phyloP scores from a whole-genome alignment of 2,888 invertebrate genomes.

The Sinohyriopsis cumingii region DNA sequence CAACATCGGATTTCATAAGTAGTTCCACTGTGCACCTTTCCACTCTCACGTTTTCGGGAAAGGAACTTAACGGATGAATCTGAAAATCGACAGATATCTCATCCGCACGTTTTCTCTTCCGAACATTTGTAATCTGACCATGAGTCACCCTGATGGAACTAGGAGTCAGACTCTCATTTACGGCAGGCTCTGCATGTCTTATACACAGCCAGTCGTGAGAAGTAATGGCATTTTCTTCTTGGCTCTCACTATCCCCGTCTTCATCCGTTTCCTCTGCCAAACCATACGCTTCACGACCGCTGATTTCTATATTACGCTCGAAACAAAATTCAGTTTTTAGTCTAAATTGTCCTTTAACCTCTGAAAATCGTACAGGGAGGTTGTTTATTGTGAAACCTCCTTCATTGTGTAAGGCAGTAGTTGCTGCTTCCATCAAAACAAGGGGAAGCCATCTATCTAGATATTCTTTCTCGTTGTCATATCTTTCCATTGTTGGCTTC shows the following conservation, averaged over 20 bases:
- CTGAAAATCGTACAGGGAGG: constrained; percentile 21
- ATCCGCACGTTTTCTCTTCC: constrained; percentile 2
- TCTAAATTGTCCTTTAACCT: constrained; percentile 15
- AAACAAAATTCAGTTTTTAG: constrained; percentile 19
- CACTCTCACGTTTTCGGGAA: too few relatives aligned
- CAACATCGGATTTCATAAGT: too few relatives aligned
- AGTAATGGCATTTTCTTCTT: too few relatives aligned
- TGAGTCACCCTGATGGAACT: constrained; percentile 20
- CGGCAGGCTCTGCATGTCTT: background rate
- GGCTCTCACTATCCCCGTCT: too few relatives aligned
- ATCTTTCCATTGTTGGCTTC: constrained; percentile 14
- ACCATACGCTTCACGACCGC: constrained; percentile 1
- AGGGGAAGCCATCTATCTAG: constrained; percentile 29
- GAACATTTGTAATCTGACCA: constrained; percentile 15
- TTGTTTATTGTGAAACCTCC: too few relatives aligned
- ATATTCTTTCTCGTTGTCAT: constrained; percentile 20
- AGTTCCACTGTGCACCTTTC: too few relatives aligned
- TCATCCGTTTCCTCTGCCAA: too few relatives aligned
- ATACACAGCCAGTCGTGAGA: too few relatives aligned
- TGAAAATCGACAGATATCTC: too few relatives aligned
- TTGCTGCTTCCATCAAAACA: constrained; percentile 34
- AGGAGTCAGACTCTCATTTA: background rate
- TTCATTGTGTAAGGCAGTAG: constrained; percentile 14
- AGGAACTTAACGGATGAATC: too few relatives aligned
- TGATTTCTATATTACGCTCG: constrained; percentile 26